Evolutionary conservation across 1,140 invertebrate species (phyloP).

Genomic region (Papilio dardanus): DNA sequence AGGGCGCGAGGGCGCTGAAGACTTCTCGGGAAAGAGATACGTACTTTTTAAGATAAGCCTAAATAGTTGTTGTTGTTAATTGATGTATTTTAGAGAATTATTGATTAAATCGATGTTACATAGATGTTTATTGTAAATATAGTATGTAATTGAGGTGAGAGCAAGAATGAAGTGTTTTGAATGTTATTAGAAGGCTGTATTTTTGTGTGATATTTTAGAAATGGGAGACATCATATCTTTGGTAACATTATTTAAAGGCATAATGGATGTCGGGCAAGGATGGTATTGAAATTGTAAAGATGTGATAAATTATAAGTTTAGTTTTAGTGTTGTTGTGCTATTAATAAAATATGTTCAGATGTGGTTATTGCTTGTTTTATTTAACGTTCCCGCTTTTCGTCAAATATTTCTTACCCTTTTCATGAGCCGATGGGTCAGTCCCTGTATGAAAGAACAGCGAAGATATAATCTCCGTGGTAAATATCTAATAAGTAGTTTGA

Average conservation of each 20-base stretch:
- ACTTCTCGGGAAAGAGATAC: conserved; percentile 58
- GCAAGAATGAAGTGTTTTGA: conserved; percentile 67
- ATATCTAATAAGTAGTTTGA: background rate
- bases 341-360: conserved; percentile 81
- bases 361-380: conserved; percentile 62
- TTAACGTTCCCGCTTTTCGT: background rate
- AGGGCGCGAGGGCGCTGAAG: conserved; percentile 41
- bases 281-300: conserved; percentile 68
- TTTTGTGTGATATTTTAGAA: conserved; percentile 82
- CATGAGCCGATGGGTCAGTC: background rate
- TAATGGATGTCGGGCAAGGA: conserved; percentile 49
- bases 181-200: conserved; percentile 81
- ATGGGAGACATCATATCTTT: conserved; percentile 75
- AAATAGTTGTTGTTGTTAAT: conserved; percentile 78
- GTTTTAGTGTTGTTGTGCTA: conserved; percentile 82
- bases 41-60: conserved; percentile 67
- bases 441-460: background rate
- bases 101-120: conserved; percentile 82
- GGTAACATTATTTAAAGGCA: conserved; percentile 68
- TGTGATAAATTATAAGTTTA: conserved; percentile 76
- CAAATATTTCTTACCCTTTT: background rate
- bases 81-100: conserved; percentile 82
- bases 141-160: conserved; percentile 61
- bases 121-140: conserved; percentile 82
- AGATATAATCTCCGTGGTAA: background rate